Evolutionary conservation across 2,888 invertebrate genomes (phyloP).

Genomic region (Lochmaea capreae): DNA sequence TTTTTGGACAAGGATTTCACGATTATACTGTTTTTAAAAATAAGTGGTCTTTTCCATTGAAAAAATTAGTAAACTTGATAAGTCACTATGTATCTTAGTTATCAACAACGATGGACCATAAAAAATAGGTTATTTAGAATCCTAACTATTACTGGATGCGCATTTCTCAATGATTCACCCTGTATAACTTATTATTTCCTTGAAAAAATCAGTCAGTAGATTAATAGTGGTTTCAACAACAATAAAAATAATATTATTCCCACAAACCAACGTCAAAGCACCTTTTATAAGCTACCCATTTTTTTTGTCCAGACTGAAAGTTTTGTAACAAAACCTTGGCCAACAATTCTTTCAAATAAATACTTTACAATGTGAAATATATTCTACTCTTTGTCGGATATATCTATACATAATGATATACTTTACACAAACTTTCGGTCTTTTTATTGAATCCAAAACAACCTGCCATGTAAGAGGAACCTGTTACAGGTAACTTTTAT

Average conservation of each 20-base stretch:
- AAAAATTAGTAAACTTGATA: too few species aligned
- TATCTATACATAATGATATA: neutral
- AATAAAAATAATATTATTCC: neutral
- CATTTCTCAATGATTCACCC: too few species aligned
- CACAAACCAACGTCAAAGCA: neutral
- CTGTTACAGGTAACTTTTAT: slow-evolving; percentile 4
- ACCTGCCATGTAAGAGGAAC: slow-evolving; percentile 2
- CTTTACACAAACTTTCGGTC: slow-evolving; percentile 4
- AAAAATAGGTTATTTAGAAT: too few species aligned
- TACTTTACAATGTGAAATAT: neutral
- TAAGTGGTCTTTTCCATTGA: too few species aligned
- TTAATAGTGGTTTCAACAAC: too few species aligned
- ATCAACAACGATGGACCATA: too few species aligned
- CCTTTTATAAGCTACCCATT: neutral
- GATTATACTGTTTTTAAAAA: too few species aligned
- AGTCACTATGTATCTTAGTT: too few species aligned
- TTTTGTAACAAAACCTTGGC: neutral
- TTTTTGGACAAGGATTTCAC: too few species aligned
- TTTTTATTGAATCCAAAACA: neutral
- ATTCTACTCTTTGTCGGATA: slow-evolving; percentile 2
- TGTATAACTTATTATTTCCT: too few species aligned
- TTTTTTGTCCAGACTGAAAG: neutral
- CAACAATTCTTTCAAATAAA: slow-evolving; percentile 4
- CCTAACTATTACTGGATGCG: too few species aligned
- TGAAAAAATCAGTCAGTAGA: too few species aligned